Base-by-base conservation (phyloP, 2,113 vertebrate species). In the Spilogale gracilis region DNA sequence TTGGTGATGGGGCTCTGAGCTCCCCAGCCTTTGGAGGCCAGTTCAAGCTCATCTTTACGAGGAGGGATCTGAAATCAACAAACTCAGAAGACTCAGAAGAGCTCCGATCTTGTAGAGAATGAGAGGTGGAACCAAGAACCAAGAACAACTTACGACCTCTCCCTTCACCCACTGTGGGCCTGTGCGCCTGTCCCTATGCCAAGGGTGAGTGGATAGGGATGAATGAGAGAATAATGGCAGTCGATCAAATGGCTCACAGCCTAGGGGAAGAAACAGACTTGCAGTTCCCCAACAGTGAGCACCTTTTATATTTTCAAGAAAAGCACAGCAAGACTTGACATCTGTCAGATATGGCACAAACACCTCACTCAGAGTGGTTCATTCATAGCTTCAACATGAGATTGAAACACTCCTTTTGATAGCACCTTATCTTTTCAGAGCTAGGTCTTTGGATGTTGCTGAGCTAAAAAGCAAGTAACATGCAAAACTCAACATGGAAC, bases 311-410 rank as follows among this genome's bases (percentile, higher is more conserved):
- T 88, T 71, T 92, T 69, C 43, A 45, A 89, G 85, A 54, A 89
- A 97, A 97, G 65, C 48, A 94, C 30, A 78, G 54, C 58, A 73
- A 63, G 88, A 73, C 60, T 96, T 97, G 92, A 89, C 43, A 81
- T 85, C 94, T 93, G 63, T 91, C 54, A 79, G 89, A 94, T 85
- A 58, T 52, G 38, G 43, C 9, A 25, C 43, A 61, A 95, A 65
- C 30, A 82, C n/a, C 65, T 60, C 76, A 48, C 65, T 88, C 84
- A 79, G 61, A 92, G 65, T 56, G 54, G 17, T 82, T 94, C 74
- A 81, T 82, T 94, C 74, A 88, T 82, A 95, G 78, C 54, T 85
- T 95, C 85, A 67, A 48, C 7, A 25, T 58, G 32, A 50, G 63
- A 87, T 85, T 7, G 17, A 81, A 88, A 23, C 45, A n/a, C 21